These are phyloP conservation scores for Xenopus laevis DNA, from an alignment of 2,113 vertebrate genomes.

Conservation along the genomic window DNA sequence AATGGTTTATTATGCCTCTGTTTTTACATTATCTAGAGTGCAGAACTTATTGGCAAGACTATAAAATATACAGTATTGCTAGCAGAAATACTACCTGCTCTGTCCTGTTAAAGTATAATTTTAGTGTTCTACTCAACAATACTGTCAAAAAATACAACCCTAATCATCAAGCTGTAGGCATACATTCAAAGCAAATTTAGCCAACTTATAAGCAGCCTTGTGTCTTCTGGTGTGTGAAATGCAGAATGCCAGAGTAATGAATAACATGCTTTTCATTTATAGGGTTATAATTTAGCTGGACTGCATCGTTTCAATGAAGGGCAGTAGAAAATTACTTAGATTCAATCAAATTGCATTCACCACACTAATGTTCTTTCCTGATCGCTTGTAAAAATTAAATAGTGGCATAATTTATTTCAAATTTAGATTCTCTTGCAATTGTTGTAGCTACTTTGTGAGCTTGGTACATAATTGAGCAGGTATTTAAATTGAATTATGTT, in stretches of 20 bases:
- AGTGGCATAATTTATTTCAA: conserved; percentile 29
- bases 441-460: conserved; percentile 4
- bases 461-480: conserved; percentile 25
- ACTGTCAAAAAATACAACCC: conserved; percentile 38
- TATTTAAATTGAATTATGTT: conserved; percentile 34
- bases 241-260: conserved; percentile 37
- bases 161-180: conserved; percentile 34
- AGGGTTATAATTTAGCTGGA: conserved; percentile 42
- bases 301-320: conserved; percentile 38
- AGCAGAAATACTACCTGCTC: conserved; percentile 39
- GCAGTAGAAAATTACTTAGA: conserved; percentile 25
- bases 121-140: conserved; percentile 31
- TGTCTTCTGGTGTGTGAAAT: conserved; percentile 45
- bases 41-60: conserved; percentile 27
- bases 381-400: conserved; percentile 19
- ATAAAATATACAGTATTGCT: conserved; percentile 30
- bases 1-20: conserved; percentile 32
- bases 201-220: conserved; percentile 34
- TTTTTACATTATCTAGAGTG: conserved; percentile 33
- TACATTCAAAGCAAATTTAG: conserved; percentile 31
- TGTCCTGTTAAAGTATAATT: conserved; percentile 23
- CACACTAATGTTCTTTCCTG: conserved; percentile 30
- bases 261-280: conserved; percentile 44
- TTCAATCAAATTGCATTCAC: conserved; percentile 32
- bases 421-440: conserved; percentile 11